Base-by-base conservation (phyloP, 2,797 vertebrate species). In the Anabacerthia variegaticeps region DNA sequence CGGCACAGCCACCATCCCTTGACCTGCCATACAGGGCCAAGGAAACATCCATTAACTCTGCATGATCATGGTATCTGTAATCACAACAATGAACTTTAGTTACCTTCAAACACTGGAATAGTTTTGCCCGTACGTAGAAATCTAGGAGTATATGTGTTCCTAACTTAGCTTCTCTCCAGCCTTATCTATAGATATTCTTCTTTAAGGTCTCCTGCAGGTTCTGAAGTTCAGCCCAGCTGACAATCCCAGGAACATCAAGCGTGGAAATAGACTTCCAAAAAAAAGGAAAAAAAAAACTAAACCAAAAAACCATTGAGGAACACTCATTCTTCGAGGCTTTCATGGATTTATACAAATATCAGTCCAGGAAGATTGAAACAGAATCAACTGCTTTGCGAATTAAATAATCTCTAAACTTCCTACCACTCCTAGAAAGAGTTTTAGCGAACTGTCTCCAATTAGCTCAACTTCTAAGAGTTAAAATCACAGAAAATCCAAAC, bases 351-450 rank as follows among this genome's bases (percentile, higher is more conserved):
- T 18, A 23, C n/a, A 76, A 73, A 27, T 41, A 74, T 23, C 18
- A 59, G 10, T 37, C 30, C 49, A 78, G 43, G 10, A 73, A 43
- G n/a, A 36, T 0, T 49, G 56, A 85, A 80, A 37, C 4, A 80
- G 21, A 67, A 13, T 24, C 39, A 39, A 10, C 2, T 83, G n/a
- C 34, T 30, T 36, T 34, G 26, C 44, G 1, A 0, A 1, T 67
- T 61, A 56, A 28, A 76, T 52, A 67, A 77, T 18, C 14, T 65
- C 8, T 61, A 44, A 12, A 11, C 1, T 1, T 68, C 19, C 52
- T 39, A 32, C 17, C 37, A 36, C 41, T 21, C 52, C 18, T 15
- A 43, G 43, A 49, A 74, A 6, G n/a, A 74, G 10, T 49, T 85
- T 78, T 24, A 27, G 34, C 12, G 41, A 83, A 67, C 17, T 6